Evolutionary conservation across 2,797 vertebrate species (phyloP).

Genomic region (Choloepus didactylus): DNA sequence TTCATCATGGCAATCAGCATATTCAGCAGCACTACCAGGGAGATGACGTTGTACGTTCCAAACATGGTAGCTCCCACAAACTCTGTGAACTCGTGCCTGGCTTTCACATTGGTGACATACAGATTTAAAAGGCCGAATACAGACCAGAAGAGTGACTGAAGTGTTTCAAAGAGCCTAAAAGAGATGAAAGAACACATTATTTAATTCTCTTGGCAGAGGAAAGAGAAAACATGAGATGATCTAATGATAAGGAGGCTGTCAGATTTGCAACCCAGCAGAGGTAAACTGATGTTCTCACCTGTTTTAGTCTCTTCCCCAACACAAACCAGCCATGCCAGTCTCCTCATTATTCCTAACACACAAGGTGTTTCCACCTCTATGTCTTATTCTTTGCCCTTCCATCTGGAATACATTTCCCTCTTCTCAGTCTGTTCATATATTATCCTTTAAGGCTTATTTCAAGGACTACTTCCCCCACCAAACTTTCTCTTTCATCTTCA

Average conservation of each 20-base stretch:
- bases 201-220: conserved; percentile 40
- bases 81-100: conserved; percentile 97
- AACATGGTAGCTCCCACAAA: conserved; percentile 98
- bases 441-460: conserved; percentile 22
- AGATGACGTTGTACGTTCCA: conserved; percentile 98
- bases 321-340: not conserved
- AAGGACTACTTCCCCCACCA: not conserved
- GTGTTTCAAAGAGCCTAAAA: conserved; percentile 96
- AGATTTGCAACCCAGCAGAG: not conserved
- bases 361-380: not conserved
- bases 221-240: not conserved
- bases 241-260: not conserved
- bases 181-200: conserved; percentile 36
- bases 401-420: not conserved
- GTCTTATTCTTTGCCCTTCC: conserved; percentile 23
- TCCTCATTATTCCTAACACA: not conserved
- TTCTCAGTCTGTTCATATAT: not conserved
- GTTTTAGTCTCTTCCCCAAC: conserved; percentile 10
- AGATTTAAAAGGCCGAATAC: conserved; percentile 96
- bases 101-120: conserved; percentile 97
- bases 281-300: not conserved
- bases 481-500: conserved; percentile 48
- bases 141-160: conserved; percentile 98
- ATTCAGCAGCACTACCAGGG: conserved; percentile 96
- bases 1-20: conserved; percentile 99